phyloP scores from a whole-genome alignment of 2,888 invertebrate genomes.

The Ophraella communa region DNA sequence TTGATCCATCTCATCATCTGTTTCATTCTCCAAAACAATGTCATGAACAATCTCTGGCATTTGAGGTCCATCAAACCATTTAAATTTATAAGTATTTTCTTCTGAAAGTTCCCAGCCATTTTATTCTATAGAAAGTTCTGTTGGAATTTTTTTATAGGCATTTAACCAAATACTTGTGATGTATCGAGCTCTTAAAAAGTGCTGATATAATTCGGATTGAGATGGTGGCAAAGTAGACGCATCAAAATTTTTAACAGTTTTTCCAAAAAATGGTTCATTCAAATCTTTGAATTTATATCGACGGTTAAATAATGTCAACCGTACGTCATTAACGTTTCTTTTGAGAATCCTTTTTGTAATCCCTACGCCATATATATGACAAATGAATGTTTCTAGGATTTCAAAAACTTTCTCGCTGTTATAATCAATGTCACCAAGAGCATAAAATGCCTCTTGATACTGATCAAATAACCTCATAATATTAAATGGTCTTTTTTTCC shows the following conservation, averaged over 20 bases:
- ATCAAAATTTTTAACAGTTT: conserved; percentile 22
- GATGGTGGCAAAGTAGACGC: conserved; percentile 38
- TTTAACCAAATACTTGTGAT: conserved; percentile 38
- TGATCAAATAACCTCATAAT: too few species aligned
- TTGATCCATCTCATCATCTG: too few species aligned
- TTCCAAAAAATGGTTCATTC: conserved; percentile 17
- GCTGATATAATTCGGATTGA: conserved; percentile 39
- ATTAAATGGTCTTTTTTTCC: too few species aligned
- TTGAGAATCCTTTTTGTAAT: conserved; percentile 21
- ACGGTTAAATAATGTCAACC: too few species aligned
- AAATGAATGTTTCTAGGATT: conserved; percentile 33
- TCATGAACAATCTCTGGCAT: too few species aligned
- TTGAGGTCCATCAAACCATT: conserved; percentile 24
- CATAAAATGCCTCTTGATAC: conserved; percentile 33
- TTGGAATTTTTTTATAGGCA: conserved; percentile 13
- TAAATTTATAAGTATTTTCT: conserved; percentile 18
- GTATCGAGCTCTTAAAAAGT: conserved; percentile 35
- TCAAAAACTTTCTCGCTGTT: conserved; percentile 19
- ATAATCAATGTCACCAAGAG: conserved; percentile 24
- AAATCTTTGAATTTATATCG: too few species aligned
- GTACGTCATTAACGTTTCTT: conserved; percentile 25
- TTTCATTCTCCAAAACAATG: too few species aligned
- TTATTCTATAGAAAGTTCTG: background rate
- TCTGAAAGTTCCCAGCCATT: conserved; percentile 19
- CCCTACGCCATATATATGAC: conserved; percentile 36